Evolutionary conservation across 2,113 vertebrate species (phyloP).

Genomic region (Labeo catla): DNA sequence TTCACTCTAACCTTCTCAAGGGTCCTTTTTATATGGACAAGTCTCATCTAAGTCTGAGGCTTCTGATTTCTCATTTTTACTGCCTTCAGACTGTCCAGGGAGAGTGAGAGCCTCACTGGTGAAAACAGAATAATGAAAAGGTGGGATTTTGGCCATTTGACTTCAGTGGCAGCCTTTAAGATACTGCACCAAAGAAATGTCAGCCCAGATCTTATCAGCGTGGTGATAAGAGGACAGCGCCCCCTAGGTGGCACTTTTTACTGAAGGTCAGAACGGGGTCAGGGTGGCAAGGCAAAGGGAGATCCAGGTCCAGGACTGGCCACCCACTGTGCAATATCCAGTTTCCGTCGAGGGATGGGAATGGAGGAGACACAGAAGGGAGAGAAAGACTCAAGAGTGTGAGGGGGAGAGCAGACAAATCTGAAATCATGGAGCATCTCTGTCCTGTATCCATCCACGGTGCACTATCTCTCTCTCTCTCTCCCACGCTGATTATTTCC

Average conservation of each 20-base stretch:
- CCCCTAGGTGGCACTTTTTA: slow-evolving; percentile 65
- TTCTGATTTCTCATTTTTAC: slow-evolving; percentile 55
- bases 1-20: not conserved
- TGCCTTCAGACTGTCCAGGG: slow-evolving; percentile 41
- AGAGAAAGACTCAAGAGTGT: not conserved
- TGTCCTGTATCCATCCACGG: slow-evolving; percentile 44
- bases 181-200: slow-evolving; percentile 73
- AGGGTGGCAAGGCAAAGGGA: slow-evolving; percentile 25
- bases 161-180: slow-evolving; percentile 63
- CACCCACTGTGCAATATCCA: slow-evolving; percentile 38
- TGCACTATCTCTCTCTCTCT: slow-evolving; percentile 26
- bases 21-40: slow-evolving; percentile 13
- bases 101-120: slow-evolving; percentile 45
- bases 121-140: slow-evolving; percentile 58
- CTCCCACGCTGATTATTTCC: slow-evolving; percentile 62
- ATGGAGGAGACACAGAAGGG: slow-evolving; percentile 41
- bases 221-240: slow-evolving; percentile 47
- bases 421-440: slow-evolving; percentile 38
- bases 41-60: slow-evolving; percentile 42
- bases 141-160: slow-evolving; percentile 64
- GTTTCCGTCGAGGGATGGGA: slow-evolving; percentile 28
- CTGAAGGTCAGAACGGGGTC: slow-evolving; percentile 53
- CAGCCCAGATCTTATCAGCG: slow-evolving; percentile 73
- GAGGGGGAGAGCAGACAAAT: slow-evolving; percentile 8
- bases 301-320: slow-evolving; percentile 31